A percentile compares a stretch with the other conserved stretches of the same genome.
Conservation (phyloP, 37 sponge, comb jelly and placozoan genomes). For the Cladorhizidae sp. region DNA sequence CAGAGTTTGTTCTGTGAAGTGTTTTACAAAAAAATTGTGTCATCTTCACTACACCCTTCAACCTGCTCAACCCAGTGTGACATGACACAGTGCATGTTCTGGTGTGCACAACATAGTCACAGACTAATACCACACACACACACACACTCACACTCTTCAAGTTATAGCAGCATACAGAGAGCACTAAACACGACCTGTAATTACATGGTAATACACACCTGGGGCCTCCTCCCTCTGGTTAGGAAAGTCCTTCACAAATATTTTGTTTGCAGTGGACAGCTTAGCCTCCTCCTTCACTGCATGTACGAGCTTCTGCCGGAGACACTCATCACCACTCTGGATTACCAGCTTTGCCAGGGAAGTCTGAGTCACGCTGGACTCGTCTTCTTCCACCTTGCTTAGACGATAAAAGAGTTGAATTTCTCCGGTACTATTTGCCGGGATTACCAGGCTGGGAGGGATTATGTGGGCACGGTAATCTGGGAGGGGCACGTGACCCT, state of each 20-base stretch:
- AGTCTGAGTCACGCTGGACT: neutral
- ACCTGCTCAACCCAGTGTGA: too few species aligned
- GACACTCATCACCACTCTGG: slow-evolving; percentile 32
- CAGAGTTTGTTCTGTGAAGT: too few species aligned
- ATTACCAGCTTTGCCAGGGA: slow-evolving; percentile 39
- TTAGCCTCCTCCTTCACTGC: neutral
- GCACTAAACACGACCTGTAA: too few species aligned
- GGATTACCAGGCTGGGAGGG: slow-evolving; percentile 43
- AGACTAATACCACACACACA: too few species aligned
- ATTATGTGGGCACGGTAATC: slow-evolving; percentile 12
- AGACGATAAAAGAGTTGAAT: slow-evolving; percentile 31
- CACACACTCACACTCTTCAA: too few species aligned
- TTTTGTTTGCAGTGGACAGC: neutral
- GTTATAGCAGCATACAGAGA: too few species aligned
- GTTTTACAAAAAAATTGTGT: too few species aligned
- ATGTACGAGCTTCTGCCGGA: slow-evolving; percentile 16
- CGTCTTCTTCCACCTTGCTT: slow-evolving; percentile 11
- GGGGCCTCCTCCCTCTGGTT: neutral
- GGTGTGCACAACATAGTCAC: too few species aligned
- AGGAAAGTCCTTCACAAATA: neutral
- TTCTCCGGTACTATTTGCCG: slow-evolving; percentile 34
- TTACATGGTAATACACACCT: neutral
- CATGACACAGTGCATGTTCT: too few species aligned
- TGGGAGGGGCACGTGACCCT: slow-evolving; percentile 21
- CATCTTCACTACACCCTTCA: too few species aligned